Evolutionary conservation across 2,888 invertebrate species (phyloP).

Genomic region (Oligia latruncula): DNA sequence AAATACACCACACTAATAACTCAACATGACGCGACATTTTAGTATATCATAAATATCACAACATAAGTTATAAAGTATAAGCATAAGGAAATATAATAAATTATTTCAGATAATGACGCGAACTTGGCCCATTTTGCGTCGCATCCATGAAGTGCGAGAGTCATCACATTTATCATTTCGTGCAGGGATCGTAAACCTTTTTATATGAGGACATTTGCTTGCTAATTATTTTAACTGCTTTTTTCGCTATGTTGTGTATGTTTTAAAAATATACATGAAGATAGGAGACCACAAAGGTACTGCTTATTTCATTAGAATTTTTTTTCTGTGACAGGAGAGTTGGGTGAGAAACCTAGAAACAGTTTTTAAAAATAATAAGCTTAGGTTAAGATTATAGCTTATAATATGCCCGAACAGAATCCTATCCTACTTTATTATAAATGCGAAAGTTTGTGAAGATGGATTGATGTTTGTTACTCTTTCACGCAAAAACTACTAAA

Average conservation of each 20-base stretch:
- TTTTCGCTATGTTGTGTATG: not conserved
- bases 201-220: not conserved
- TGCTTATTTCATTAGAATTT: not conserved
- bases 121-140: slow-evolving; percentile 48
- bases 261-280: not conserved
- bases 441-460: no score
- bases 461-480: no score
- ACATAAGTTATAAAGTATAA: slow-evolving; percentile 31
- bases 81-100: slow-evolving; percentile 41
- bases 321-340: not conserved
- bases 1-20: slow-evolving; percentile 10
- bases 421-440: no score
- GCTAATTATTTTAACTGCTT: not conserved
- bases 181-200: slow-evolving; percentile 45
- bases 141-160: slow-evolving; percentile 51
- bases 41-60: slow-evolving; percentile 44
- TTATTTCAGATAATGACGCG: slow-evolving; percentile 49
- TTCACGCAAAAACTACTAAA: no score
- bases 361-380: not conserved
- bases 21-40: slow-evolving; percentile 36
- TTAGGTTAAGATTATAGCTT: not conserved
- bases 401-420: not conserved
- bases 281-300: not conserved
- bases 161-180: slow-evolving; percentile 54
- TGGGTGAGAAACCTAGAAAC: not conserved